A percentile compares a stretch with the other conserved stretches of the same genome.
phyloP scores from a whole-genome alignment of 2,888 invertebrate species.

The Odontocerum albicorne region DNA sequence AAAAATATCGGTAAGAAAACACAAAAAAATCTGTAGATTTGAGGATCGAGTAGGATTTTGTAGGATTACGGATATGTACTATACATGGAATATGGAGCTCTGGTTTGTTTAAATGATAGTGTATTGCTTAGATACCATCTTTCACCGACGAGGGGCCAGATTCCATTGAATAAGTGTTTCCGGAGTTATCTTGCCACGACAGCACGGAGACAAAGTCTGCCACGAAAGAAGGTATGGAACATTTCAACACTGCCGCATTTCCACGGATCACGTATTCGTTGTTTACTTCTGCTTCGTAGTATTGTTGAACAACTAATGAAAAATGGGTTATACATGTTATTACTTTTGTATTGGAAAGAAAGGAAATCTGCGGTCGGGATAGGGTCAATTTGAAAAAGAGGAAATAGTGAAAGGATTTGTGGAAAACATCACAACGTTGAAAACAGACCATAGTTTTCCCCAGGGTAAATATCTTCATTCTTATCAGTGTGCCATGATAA shows the following conservation, averaged over 20 bases:
- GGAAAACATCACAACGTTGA: conserved; percentile 15
- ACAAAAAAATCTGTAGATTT: background rate
- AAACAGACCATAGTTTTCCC: conserved; percentile 44
- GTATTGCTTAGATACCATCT: conserved; percentile 44
- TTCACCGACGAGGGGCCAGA: conserved; percentile 34
- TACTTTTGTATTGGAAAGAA: conserved; percentile 1
- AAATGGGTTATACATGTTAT: background rate
- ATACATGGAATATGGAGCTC: too few species aligned
- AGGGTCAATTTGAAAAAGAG: conserved; percentile 2
- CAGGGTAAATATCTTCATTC: conserved; percentile 70
- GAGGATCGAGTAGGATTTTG: background rate
- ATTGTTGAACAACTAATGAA: conserved; percentile 82
- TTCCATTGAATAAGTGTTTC: conserved; percentile 53
- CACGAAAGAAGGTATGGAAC: conserved; percentile 90
- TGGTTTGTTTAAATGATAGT: background rate
- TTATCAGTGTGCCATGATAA: conserved; percentile 79
- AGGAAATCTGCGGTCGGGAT: conserved; percentile 1
- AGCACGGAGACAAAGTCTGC: conserved; percentile 88
- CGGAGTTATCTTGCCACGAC: conserved; percentile 83
- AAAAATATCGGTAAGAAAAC: conserved; percentile 13
- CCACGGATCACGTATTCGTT: conserved; percentile 90
- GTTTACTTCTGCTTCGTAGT: conserved; percentile 89
- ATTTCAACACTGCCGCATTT: conserved; percentile 85
- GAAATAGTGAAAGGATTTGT: conserved; percentile 14
- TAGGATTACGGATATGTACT: too few species aligned